Conservation (phyloP, 2,888 invertebrate genomes). For the Fabriciana adippe region DNA sequence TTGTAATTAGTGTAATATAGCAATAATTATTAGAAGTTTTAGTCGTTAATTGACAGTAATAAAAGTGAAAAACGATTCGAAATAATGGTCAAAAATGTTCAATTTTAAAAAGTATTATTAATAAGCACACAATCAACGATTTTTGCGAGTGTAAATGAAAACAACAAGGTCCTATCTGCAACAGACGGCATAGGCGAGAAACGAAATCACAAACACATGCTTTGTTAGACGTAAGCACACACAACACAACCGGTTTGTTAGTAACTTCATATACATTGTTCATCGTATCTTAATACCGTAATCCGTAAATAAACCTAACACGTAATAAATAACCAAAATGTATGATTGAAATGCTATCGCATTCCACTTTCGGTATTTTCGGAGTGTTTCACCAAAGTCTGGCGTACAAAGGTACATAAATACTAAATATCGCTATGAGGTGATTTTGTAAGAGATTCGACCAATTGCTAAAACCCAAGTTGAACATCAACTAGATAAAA, state of each 20-base stretch:
- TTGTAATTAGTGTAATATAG: too few species aligned
- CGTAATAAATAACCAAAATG: slow-evolving; percentile 73
- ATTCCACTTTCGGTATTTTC: slow-evolving; percentile 40
- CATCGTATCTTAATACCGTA: slow-evolving; percentile 69
- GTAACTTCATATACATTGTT: slow-evolving; percentile 77
- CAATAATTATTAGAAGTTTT: too few species aligned
- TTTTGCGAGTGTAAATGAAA: not conserved
- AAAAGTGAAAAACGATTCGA: too few species aligned
- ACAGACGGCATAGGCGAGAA: slow-evolving; percentile 44
- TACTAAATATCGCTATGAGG: slow-evolving; percentile 38
- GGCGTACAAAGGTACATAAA: slow-evolving; percentile 20
- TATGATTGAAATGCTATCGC: slow-evolving; percentile 66
- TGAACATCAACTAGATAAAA: slow-evolving; percentile 64
- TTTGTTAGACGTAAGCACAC: slow-evolving; percentile 79
- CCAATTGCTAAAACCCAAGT: slow-evolving; percentile 45
- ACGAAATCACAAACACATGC: slow-evolving; percentile 78
- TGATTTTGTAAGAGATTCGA: slow-evolving; percentile 37
- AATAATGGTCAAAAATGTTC: too few species aligned
- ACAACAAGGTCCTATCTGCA: slow-evolving; percentile 1
- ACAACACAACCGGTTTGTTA: slow-evolving; percentile 81
- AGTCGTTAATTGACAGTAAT: too few species aligned
- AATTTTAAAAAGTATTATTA: not conserved
- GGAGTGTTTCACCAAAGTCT: slow-evolving; percentile 2
- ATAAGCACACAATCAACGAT: not conserved
- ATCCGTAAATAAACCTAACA: slow-evolving; percentile 68